Evolutionary conservation across 2,888 invertebrate genomes (phyloP), one percentile per base, ranked within the genome.

Genomic region (Drosophila recens): DNA sequence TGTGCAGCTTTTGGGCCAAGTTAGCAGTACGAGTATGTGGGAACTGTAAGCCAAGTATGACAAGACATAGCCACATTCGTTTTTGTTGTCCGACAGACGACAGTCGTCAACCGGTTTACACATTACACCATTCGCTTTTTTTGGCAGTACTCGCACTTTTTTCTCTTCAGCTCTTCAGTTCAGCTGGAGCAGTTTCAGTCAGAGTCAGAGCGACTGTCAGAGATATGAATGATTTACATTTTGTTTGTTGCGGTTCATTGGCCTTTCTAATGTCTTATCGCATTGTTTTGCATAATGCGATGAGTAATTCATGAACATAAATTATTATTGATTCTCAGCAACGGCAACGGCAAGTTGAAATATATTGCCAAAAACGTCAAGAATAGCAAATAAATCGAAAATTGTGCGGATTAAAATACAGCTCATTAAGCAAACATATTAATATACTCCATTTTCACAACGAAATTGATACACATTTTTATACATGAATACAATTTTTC

Each of bases 161-260:
- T 43, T 33, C 13, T 34, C 11, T 52, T 20, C 30, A 23, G 23
- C 42, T 20, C 27, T 27, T 27, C 27, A 6, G 27, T 23, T 45
- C 42, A 40, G 27, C 27, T 56, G 9, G 23, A 56, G 23, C 43
- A 45, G 53, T 52, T 33, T 42, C 42, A 59, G 51, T 30, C 34
- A 43, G 52, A 43, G 52, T 34, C 33, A 9, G 11, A 33, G 10
- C n/a, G 49, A 13, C n/a, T 38, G 61, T 27, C 27, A 27, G 27
- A 49, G 59, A 86, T 83, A 80, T 85, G 71, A 87, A 82, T 82
- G 78, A 87, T 84, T 82, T 80, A 71, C 75, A 87, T 84, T 79
- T 80, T 69, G 67, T 73, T 83, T 53, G 33, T 59, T 76, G 71
- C 79, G 74, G 88, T 86, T 84, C 86, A 80, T 80, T 84, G 84